Conservation (phyloP, 2,113 vertebrate genomes). For the Monarcha castaneiventris region DNA sequence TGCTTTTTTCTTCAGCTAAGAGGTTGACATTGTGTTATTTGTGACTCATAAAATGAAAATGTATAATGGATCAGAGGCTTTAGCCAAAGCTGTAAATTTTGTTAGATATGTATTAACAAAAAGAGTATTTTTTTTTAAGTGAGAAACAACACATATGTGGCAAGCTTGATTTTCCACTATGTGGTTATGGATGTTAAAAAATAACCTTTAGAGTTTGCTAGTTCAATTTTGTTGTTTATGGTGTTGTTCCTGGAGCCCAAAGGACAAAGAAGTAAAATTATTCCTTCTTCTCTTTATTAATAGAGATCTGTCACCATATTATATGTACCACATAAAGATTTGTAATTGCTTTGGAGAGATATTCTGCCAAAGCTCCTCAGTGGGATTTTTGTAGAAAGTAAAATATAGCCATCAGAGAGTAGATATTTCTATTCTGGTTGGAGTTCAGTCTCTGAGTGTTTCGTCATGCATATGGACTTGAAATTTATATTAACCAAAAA, state of each 20-base stretch:
- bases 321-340: background rate
- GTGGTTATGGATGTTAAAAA: background rate
- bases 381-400: background rate
- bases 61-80: background rate
- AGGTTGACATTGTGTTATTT: background rate
- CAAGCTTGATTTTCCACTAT: background rate
- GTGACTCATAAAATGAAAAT: background rate
- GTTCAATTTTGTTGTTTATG: background rate
- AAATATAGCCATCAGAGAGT: background rate
- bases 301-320: background rate
- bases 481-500: background rate
- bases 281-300: background rate
- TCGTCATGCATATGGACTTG: background rate
- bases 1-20: background rate
- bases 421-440: background rate
- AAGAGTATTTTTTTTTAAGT: background rate
- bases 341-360: constrained; percentile 6
- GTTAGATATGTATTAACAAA: background rate
- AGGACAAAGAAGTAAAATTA: background rate
- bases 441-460: background rate
- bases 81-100: background rate
- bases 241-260: background rate
- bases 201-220: background rate
- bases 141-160: background rate
- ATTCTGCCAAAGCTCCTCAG: background rate